phyloP scores from a whole-genome alignment of 35 echinoderm and acorn worm genomes.

The Holothuria glaberrima region DNA sequence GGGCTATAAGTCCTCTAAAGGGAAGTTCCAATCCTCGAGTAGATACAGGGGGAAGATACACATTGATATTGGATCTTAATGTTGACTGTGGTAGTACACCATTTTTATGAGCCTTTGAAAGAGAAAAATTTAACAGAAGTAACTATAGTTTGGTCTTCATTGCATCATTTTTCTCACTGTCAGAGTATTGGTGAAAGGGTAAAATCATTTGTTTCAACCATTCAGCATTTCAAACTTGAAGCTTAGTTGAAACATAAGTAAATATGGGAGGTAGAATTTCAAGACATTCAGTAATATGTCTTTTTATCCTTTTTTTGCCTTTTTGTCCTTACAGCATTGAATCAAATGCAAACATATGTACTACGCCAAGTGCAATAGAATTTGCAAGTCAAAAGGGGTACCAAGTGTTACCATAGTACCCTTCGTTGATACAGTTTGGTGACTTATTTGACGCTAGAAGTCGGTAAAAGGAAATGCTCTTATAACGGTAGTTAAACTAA shows the following conservation, averaged over 20 bases:
- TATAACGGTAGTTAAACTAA: too few relatives aligned
- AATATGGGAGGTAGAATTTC: neutral
- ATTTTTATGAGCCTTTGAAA: conserved; percentile 59
- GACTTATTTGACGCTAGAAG: too few relatives aligned
- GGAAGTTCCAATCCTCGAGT: conserved; percentile 75
- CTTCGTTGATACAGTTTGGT: too few relatives aligned
- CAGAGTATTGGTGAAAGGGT: neutral
- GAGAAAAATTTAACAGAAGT: conserved; percentile 19
- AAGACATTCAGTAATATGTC: too few relatives aligned
- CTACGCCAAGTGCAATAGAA: too few relatives aligned
- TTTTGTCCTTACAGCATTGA: too few relatives aligned
- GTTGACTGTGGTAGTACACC: conserved; percentile 61
- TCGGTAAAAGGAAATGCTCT: too few relatives aligned
- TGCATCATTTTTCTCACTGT: neutral
- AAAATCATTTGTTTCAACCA: neutral
- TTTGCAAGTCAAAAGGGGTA: too few relatives aligned
- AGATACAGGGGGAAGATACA: conserved; percentile 66
- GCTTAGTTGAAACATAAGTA: neutral
- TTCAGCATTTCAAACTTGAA: neutral
- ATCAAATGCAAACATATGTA: too few relatives aligned
- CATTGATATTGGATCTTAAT: conserved; percentile 77
- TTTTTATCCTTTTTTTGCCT: too few relatives aligned
- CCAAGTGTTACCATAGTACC: too few relatives aligned
- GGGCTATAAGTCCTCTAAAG: conserved; percentile 85
- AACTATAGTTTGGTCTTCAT: neutral